These are phyloP conservation scores for Pteronura brasiliensis DNA, from an alignment of 2,113 vertebrate species.

Conservation along the genomic window DNA sequence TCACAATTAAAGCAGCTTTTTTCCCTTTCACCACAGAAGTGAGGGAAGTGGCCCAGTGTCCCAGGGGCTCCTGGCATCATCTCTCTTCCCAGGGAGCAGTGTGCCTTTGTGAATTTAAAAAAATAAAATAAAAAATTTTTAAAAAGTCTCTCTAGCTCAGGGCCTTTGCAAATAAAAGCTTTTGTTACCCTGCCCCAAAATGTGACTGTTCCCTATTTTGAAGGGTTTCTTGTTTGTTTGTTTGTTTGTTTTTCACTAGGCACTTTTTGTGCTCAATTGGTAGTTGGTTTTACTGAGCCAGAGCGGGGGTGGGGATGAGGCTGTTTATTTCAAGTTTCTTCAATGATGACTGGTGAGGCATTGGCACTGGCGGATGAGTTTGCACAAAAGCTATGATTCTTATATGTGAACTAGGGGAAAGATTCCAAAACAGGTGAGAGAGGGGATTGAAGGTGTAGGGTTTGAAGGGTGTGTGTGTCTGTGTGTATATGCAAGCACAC, in stretches of 20 bases:
- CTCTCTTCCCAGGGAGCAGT: not conserved
- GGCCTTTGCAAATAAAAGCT: constrained; percentile 59
- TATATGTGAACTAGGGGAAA: not conserved
- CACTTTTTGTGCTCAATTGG: constrained; percentile 14
- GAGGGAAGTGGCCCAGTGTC: not conserved
- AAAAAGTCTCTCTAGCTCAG: not conserved
- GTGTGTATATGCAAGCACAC: fast-evolving
- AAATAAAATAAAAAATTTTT: not conserved
- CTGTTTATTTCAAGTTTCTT: constrained; percentile 53
- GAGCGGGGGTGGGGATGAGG: not conserved
- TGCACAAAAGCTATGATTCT: not conserved
- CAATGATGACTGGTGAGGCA: not conserved
- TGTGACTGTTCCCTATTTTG: not conserved
- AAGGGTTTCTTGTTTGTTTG: not conserved
- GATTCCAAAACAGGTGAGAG: not conserved
- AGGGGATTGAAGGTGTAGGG: not conserved
- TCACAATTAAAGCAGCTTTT: constrained; percentile 78
- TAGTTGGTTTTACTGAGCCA: constrained; percentile 61
- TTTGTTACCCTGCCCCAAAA: not conserved
- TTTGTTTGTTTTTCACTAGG: constrained; percentile 57
- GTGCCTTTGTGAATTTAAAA: constrained; percentile 41
- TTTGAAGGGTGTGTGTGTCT: not conserved
- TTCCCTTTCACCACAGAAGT: constrained; percentile 41
- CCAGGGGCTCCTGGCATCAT: constrained; percentile 23
- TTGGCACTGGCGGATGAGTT: constrained; percentile 5